Evolutionary conservation across 2,113 vertebrate genomes (phyloP).

Genomic region (Caranx ignobilis): DNA sequence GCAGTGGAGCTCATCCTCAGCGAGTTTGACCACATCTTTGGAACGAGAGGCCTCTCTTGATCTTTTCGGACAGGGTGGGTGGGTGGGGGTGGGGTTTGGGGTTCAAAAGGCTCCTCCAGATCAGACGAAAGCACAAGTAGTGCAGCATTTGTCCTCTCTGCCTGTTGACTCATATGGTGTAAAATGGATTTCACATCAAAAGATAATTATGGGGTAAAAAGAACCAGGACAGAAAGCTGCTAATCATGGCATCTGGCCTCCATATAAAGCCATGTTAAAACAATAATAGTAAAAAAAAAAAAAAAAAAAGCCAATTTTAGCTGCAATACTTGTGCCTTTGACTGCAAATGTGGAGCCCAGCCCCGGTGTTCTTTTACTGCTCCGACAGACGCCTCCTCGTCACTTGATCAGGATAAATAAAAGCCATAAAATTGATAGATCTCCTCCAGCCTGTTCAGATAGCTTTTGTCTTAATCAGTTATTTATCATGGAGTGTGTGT

Average conservation of each 20-base stretch:
- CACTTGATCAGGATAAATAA: conserved; percentile 48
- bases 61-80: conserved; percentile 44
- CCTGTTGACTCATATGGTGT: conserved; percentile 67
- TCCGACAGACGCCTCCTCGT: conserved; percentile 43
- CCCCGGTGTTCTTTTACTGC: conserved; percentile 33
- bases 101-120: conserved; percentile 18
- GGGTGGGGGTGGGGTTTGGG: background rate
- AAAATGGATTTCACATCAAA: conserved; percentile 77
- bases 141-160: conserved; percentile 59
- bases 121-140: conserved; percentile 65
- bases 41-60: conserved; percentile 56
- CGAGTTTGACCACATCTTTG: conserved; percentile 86
- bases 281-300: conserved; percentile 72
- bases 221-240: conserved; percentile 75
- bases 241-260: conserved; percentile 77
- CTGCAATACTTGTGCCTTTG: conserved; percentile 66
- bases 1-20: conserved; percentile 91
- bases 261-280: conserved; percentile 74
- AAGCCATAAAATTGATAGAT: conserved; percentile 60
- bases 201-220: conserved; percentile 73
- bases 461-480: conserved; percentile 23
- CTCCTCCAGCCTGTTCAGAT: conserved; percentile 26
- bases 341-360: conserved; percentile 66
- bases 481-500: conserved; percentile 35
- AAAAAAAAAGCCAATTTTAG: conserved; percentile 64